Conservation (phyloP, 1,140 invertebrate species). For the Anoplophora glabripennis region DNA sequence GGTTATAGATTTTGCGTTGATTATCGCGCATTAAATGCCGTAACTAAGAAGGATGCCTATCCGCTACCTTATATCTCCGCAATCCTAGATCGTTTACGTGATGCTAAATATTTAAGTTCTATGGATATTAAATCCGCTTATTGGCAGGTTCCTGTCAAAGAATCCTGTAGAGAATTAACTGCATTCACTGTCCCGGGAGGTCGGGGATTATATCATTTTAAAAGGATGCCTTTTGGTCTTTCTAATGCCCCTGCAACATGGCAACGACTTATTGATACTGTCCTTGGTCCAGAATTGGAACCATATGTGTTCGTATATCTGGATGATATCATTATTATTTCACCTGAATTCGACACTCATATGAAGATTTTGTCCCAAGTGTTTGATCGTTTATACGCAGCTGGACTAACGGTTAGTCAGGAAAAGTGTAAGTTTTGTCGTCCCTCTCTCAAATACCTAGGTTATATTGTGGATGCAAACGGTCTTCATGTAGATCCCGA, state of each 20-base stretch:
- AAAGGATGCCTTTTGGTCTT: constrained; percentile 38
- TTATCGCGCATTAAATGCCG: too few species aligned
- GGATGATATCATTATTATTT: constrained; percentile 35
- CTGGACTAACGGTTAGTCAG: constrained; percentile 36
- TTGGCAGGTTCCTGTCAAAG: too few species aligned
- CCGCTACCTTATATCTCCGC: too few species aligned
- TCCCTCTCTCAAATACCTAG: constrained; percentile 37
- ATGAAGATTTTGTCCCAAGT: constrained; percentile 30
- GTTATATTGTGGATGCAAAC: constrained; percentile 38
- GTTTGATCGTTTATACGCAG: constrained; percentile 30
- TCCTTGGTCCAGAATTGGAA: constrained; percentile 33
- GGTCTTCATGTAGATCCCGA: constrained; percentile 46
- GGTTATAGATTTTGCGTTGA: too few species aligned
- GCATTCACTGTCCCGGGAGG: background rate
- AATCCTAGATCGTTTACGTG: too few species aligned
- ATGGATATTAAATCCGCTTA: too few species aligned
- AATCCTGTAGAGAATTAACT: too few species aligned
- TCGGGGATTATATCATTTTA: constrained; percentile 41
- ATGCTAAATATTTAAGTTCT: too few species aligned
- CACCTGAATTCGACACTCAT: constrained; percentile 29
- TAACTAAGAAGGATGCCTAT: too few species aligned
- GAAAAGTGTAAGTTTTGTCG: constrained; percentile 44
- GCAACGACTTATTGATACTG: constrained; percentile 40
- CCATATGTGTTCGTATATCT: constrained; percentile 37
- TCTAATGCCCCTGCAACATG: constrained; percentile 45